These are phyloP conservation scores for Neria commutata DNA, from an alignment of 2,888 invertebrate species.

Conservation along the genomic window DNA sequence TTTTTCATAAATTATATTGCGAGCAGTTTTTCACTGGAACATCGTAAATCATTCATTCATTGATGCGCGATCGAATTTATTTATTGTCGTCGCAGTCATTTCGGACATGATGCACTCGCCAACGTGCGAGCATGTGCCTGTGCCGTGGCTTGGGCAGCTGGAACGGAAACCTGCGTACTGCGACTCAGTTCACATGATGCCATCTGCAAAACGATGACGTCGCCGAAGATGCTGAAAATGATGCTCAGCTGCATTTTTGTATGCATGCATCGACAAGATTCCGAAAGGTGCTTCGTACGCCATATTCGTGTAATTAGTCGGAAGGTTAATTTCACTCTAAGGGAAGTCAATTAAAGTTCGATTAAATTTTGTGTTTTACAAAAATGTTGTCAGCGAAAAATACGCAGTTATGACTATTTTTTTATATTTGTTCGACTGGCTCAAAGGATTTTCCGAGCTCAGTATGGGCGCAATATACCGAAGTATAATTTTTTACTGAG, in stretches of 20 bases:
- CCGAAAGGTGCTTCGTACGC: slow-evolving; percentile 15
- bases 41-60: slow-evolving; percentile 45
- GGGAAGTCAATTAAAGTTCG: slow-evolving; percentile 4
- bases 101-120: slow-evolving; percentile 39
- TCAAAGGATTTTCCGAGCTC: too few relatives aligned
- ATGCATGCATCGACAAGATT: slow-evolving; percentile 7
- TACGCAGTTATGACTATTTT: too few relatives aligned
- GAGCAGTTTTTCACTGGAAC: slow-evolving; percentile 32
- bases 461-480: too few relatives aligned
- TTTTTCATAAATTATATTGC: slow-evolving; percentile 39
- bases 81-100: slow-evolving; percentile 34
- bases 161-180: slow-evolving; percentile 22
- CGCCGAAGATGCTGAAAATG: not conserved
- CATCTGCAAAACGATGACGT: not conserved
- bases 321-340: slow-evolving; percentile 29
- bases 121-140: too few relatives aligned
- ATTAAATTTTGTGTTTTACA: too few relatives aligned
- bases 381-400: too few relatives aligned
- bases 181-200: slow-evolving; percentile 24
- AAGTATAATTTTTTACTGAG: too few relatives aligned
- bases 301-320: slow-evolving; percentile 32
- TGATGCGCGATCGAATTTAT: slow-evolving; percentile 29
- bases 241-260: slow-evolving; percentile 9
- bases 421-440: too few relatives aligned
- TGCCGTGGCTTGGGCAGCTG: slow-evolving; percentile 5